These are phyloP conservation scores for Silurus aristotelis DNA, from an alignment of 2,797 vertebrate genomes.

Conservation along the genomic window DNA sequence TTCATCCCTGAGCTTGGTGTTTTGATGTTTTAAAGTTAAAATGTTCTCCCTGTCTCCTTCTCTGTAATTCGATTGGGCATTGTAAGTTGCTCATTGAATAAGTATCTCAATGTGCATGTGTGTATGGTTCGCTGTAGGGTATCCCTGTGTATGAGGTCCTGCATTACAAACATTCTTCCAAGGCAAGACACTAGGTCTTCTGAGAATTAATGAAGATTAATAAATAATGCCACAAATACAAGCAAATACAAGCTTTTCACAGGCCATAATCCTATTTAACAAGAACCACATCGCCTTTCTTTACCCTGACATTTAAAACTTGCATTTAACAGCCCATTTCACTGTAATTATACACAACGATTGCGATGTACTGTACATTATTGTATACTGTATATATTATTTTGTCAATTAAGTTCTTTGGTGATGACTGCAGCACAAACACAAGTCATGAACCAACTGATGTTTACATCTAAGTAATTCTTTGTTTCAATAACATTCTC, in stretches of 20 bases:
- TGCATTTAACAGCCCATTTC: constrained; percentile 20
- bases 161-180: not conserved
- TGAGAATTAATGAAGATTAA: not conserved
- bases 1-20: not conserved
- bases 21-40: not conserved
- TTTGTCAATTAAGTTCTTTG: not conserved
- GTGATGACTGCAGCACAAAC: not conserved
- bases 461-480: too few relatives aligned
- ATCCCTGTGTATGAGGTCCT: not conserved
- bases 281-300: not conserved
- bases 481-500: too few relatives aligned
- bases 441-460: not conserved
- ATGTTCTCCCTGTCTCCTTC: not conserved
- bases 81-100: constrained; percentile 6
- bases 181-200: not conserved
- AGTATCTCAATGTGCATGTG: not conserved
- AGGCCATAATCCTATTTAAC: not conserved
- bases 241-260: not conserved
- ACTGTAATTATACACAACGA: not conserved
- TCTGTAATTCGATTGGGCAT: not conserved
- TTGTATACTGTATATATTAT: not conserved
- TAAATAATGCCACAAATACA: not conserved
- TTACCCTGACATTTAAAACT: constrained; percentile 29
- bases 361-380: constrained; percentile 11
- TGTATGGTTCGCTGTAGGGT: not conserved